Evolutionary conservation across 2,113 vertebrate species (phyloP).

Genomic region (Carettochelys insculpta): DNA sequence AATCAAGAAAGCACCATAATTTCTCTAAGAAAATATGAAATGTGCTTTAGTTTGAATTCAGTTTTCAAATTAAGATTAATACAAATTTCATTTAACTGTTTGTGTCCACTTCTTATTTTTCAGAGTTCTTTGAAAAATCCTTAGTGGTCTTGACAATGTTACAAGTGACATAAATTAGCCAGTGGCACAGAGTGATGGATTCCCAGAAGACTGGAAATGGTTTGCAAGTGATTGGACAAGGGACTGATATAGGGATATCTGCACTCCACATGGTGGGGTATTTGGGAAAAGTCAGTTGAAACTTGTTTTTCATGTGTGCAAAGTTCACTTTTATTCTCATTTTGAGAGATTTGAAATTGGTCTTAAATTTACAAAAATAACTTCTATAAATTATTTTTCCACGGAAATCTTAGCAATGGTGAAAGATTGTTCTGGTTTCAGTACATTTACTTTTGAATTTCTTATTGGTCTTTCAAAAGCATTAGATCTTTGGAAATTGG

Average conservation of each 20-base stretch:
- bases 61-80: constrained; percentile 22
- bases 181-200: constrained; percentile 83
- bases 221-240: constrained; percentile 92
- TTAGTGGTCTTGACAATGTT: constrained; percentile 85
- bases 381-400: constrained; percentile 65
- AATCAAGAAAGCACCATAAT: background rate
- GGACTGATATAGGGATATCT: constrained; percentile 90
- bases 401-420: constrained; percentile 96
- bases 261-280: constrained; percentile 92
- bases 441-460: constrained; percentile 24
- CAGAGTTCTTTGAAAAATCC: constrained; percentile 85
- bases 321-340: constrained; percentile 81
- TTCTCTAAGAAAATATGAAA: background rate
- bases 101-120: constrained; percentile 81
- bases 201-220: constrained; percentile 86
- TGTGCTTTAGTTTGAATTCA: background rate
- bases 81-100: constrained; percentile 76
- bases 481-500: constrained; percentile 16
- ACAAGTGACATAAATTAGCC: constrained; percentile 88
- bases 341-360: constrained; percentile 76
- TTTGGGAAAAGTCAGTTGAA: constrained; percentile 99
- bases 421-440: constrained; percentile 84
- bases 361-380: constrained; percentile 72
- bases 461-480: constrained; percentile 41
- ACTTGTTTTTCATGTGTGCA: constrained; percentile 91